phyloP scores from a whole-genome alignment of 2,888 invertebrate species.

The Anorthoa munda region DNA sequence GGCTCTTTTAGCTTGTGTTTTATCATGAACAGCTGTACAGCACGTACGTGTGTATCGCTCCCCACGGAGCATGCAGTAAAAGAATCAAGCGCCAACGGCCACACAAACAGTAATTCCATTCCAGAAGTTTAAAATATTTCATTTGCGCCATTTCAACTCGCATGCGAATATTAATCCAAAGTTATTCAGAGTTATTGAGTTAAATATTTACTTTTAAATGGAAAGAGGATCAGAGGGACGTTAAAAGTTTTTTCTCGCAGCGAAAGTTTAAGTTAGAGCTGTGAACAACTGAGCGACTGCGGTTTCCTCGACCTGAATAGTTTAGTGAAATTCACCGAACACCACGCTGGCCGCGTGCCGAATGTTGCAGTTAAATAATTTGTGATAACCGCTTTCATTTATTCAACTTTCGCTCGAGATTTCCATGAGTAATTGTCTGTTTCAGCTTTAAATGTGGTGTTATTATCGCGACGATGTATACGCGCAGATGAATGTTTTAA shows the following conservation, averaged over 20 bases:
- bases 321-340: conserved; percentile 85
- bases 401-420: conserved; percentile 82
- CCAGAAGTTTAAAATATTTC: conserved; percentile 58
- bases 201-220: conserved; percentile 65
- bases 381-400: conserved; percentile 88
- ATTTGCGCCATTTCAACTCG: conserved; percentile 59
- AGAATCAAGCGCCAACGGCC: conserved; percentile 54
- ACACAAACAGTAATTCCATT: conserved; percentile 59
- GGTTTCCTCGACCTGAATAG: conserved; percentile 88
- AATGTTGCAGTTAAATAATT: conserved; percentile 89
- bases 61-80: conserved; percentile 51
- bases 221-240: conserved; percentile 66
- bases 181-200: conserved; percentile 60
- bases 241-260: conserved; percentile 73
- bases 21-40: conserved; percentile 40
- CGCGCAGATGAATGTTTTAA: conserved; percentile 68
- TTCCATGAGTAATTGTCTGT: conserved; percentile 79
- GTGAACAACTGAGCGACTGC: conserved; percentile 85
- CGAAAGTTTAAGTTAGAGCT: conserved; percentile 79
- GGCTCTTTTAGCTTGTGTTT: conserved; percentile 44
- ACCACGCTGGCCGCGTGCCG: conserved; percentile 86
- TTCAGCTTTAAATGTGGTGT: conserved; percentile 66
- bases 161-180: conserved; percentile 57
- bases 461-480: conserved; percentile 56
- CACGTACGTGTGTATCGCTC: conserved; percentile 42